These are phyloP conservation scores for Epizoanthus scotinus DNA, from an alignment of 92 coral and sea anemone genomes.

Conservation along the genomic window DNA sequence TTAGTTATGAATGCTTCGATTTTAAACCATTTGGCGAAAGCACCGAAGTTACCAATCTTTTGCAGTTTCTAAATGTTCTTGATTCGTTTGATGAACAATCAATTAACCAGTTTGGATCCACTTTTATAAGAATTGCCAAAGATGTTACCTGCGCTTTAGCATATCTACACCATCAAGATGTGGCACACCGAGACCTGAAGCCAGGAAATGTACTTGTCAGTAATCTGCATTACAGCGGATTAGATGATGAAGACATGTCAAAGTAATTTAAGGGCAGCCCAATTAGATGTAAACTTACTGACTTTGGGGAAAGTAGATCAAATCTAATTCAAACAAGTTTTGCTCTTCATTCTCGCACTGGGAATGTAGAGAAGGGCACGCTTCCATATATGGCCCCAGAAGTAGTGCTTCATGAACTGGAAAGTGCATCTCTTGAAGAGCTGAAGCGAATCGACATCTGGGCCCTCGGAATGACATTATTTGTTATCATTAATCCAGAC, in stretches of 20 bases:
- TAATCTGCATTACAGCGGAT: slow-evolving; percentile 3
- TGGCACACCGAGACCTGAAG: slow-evolving; percentile 23
- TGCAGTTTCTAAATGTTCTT: slow-evolving; percentile 17
- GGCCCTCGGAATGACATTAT: no score
- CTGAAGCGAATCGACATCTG: no score
- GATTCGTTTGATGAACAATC: slow-evolving; percentile 15
- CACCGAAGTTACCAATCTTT: slow-evolving; percentile 21
- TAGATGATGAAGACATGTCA: neutral
- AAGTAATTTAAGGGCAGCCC: neutral
- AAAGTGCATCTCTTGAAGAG: no score
- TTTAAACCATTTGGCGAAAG: slow-evolving; percentile 15
- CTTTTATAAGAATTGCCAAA: neutral
- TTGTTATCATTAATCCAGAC: no score
- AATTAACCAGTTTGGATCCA: slow-evolving; percentile 9
- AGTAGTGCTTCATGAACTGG: no score
- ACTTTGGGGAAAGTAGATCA: slow-evolving; percentile 1
- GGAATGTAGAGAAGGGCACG: no score
- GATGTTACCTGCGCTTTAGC: slow-evolving; percentile 14
- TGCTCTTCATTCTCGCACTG: neutral
- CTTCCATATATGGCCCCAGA: no score
- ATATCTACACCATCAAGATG: slow-evolving; percentile 32
- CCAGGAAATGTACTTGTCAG: slow-evolving; percentile 28
- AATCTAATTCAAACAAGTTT: slow-evolving; percentile 11
- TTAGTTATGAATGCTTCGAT: slow-evolving; percentile 17
- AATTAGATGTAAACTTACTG: slow-evolving; percentile 1